Conservation (phyloP, 2,888 invertebrate species). For the Crocallis elinguaria region DNA sequence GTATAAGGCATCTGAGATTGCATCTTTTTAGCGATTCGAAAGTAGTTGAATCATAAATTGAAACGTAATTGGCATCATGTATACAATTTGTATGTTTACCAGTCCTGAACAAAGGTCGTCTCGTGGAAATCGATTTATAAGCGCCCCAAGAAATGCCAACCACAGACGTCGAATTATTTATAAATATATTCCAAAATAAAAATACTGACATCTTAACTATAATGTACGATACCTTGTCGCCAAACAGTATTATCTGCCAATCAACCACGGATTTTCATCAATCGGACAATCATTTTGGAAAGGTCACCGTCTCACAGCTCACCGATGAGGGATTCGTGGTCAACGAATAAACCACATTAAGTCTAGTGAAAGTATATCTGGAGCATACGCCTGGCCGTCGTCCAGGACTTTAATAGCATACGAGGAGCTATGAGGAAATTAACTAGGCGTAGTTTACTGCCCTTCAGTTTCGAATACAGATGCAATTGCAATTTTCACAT, state of each 20-base stretch:
- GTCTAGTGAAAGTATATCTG: constrained; percentile 2
- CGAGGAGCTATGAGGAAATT: constrained; percentile 19
- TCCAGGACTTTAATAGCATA: constrained; percentile 13
- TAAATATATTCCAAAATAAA: too few relatives aligned
- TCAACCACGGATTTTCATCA: too few relatives aligned
- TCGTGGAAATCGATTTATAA: too few relatives aligned
- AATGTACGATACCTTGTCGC: too few relatives aligned
- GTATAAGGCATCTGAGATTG: constrained; percentile 25
- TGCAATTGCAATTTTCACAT: not conserved
- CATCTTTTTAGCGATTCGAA: constrained; percentile 20
- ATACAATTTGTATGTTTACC: too few relatives aligned
- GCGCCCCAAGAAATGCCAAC: too few relatives aligned
- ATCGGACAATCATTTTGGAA: not conserved
- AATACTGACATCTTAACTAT: too few relatives aligned
- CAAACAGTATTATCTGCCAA: too few relatives aligned
- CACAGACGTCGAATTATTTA: too few relatives aligned
- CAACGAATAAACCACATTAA: not conserved
- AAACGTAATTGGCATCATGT: too few relatives aligned
- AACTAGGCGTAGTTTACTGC: not conserved
- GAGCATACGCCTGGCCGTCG: constrained; percentile 2
- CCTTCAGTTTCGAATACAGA: not conserved
- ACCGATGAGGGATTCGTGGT: not conserved
- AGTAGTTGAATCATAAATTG: constrained; percentile 20
- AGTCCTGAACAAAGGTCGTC: too few relatives aligned
- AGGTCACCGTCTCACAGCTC: too few relatives aligned